Base-by-base conservation (phyloP, 2,797 vertebrate genomes). In the Pteronotus mesoamericanus region DNA sequence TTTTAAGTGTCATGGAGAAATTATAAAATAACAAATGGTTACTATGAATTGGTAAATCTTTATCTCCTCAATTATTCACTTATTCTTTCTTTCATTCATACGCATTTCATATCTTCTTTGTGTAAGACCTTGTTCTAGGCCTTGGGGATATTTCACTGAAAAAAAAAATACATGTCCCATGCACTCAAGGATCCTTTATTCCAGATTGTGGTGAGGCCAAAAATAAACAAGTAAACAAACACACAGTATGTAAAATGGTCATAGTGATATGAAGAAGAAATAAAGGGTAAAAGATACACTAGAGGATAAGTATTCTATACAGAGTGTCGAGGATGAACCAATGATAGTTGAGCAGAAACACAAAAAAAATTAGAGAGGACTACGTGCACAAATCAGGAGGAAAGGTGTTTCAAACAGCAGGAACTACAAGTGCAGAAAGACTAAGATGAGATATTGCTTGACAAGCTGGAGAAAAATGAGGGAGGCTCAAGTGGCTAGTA, bases 41-140 rank as follows among this genome's bases (percentile, higher is more conserved):
- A 72, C 12, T 66, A 53, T 4, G n/a, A 92, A 84, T 16, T 92
- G 21, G 0, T 18, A 78, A 57, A 66, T n/a, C n/a, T 79, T 51
- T 16, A 59, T 92, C 34, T 46, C 44, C 34, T 57, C 42, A 88
- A 79, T 71, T 37, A 51, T 42, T 94, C 5, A 6, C 32, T 85
- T 89, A 89, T 97, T 92, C 84, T 96, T 85, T 89, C 12, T 94
- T 92, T 85, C 64, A 48, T 32, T 71, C 22, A 37, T 39, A 79
- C 8, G 10, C 44, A 66, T 19, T 59, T 44, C 26, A 64, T 24
- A 4, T 9, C 2, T 72, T 79, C 48, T 84, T 71, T 71, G 26
- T 8, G 29, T 34, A 83, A 61, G 21, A 32, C 12, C 7, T n/a
- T 85, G 0, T 55, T 83, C 22, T 42, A 88, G 42, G 5, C 22